Evolutionary conservation across 1,140 invertebrate genomes (phyloP).

Genomic region (Neodiprion lecontei): DNA sequence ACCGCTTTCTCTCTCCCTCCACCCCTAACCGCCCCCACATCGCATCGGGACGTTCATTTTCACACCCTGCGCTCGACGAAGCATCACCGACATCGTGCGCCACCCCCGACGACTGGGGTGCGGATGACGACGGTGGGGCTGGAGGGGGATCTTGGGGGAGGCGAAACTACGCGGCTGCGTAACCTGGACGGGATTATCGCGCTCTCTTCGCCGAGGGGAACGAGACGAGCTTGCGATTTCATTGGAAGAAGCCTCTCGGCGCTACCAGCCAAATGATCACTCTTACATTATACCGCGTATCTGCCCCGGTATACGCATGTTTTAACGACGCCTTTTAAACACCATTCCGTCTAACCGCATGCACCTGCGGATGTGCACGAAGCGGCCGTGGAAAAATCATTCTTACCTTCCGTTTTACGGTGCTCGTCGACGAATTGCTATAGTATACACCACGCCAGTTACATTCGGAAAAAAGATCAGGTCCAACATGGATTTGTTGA

Average conservation of each 20-base stretch:
- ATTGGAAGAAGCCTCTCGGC: background rate
- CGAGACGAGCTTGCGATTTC: background rate
- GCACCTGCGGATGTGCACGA: too few species aligned
- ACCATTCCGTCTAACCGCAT: background rate
- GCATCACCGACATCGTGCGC: conserved; percentile 4
- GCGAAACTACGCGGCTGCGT: conserved; percentile 1
- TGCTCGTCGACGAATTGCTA: too few species aligned
- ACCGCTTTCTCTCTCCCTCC: background rate
- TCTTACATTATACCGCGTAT: background rate
- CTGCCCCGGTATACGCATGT: too few species aligned
- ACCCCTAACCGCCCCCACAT: background rate
- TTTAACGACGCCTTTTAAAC: background rate
- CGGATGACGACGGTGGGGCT: background rate
- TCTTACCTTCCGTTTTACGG: too few species aligned
- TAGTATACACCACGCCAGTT: too few species aligned
- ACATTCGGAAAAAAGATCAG: too few species aligned
- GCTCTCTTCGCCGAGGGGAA: background rate
- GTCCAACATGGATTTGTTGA: too few species aligned
- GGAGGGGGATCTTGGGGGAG: background rate
- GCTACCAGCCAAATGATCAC: background rate
- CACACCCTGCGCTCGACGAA: conserved; percentile 1
- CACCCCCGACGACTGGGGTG: conserved; percentile 3
- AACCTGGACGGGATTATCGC: background rate
- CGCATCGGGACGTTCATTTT: conserved; percentile 3
- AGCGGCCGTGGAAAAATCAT: too few species aligned